Conservation (phyloP, 2,797 vertebrate genomes). For the Benthosema pterotum region DNA sequence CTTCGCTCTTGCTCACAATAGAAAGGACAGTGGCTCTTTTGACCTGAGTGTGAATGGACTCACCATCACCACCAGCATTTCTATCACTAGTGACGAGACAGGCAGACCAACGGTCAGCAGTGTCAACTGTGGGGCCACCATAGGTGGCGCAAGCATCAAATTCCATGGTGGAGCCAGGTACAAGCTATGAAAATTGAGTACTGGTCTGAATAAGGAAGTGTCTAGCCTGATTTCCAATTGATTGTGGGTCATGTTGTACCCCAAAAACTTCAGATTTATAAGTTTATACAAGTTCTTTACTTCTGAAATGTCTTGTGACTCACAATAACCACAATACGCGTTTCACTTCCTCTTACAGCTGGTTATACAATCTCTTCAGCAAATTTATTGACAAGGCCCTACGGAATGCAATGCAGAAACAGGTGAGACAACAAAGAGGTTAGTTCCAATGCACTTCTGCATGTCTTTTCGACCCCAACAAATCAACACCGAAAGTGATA, state of each 20-base stretch:
- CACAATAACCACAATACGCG: not conserved
- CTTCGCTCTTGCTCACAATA: conserved; percentile 33
- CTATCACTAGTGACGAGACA: conserved; percentile 66
- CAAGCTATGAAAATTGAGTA: not conserved
- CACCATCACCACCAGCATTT: conserved; percentile 56
- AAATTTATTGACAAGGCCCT: conserved; percentile 63
- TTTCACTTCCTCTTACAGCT: conserved; percentile 58
- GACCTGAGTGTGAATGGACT: conserved; percentile 69
- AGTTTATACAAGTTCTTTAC: too few species aligned
- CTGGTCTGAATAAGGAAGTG: too few species aligned
- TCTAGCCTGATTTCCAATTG: too few species aligned
- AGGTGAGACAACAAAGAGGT: conserved; percentile 59
- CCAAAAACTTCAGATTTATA: too few species aligned
- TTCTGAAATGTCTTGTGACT: not conserved
- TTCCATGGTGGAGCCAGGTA: conserved; percentile 81
- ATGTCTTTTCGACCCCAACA: not conserved
- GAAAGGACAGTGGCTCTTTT: conserved; percentile 77
- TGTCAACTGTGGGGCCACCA: conserved; percentile 54
- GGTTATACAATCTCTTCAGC: conserved; percentile 81
- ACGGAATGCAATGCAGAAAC: conserved; percentile 53
- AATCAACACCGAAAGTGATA: not conserved
- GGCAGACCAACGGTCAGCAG: conserved; percentile 71
- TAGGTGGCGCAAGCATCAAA: conserved; percentile 58
- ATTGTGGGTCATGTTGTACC: too few species aligned
- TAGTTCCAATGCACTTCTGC: too few species aligned